Percentiles rank a stretch among this genome's conserved stretches.
These are phyloP conservation scores for Tetheella fluctuosa DNA, from an alignment of 2,888 invertebrate genomes.

Conservation along the genomic window DNA sequence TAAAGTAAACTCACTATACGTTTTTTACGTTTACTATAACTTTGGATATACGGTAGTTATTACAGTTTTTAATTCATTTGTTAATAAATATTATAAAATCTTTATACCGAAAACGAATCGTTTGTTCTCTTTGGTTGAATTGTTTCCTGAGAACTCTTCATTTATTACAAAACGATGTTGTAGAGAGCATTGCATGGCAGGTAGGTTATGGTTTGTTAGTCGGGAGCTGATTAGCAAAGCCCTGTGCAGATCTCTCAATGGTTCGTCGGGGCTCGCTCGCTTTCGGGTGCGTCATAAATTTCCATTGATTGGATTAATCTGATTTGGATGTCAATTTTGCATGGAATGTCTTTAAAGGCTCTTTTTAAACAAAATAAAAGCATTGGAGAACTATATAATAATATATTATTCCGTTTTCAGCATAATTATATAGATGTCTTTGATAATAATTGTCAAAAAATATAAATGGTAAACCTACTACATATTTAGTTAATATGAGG, in stretches of 20 bases:
- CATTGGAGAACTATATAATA: constrained; percentile 47
- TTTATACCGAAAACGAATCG: background rate
- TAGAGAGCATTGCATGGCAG: constrained; percentile 39
- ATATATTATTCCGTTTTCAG: constrained; percentile 32
- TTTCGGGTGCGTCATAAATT: constrained; percentile 83
- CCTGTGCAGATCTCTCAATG: constrained; percentile 70
- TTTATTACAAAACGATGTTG: constrained; percentile 43
- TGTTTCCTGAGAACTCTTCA: constrained; percentile 29
- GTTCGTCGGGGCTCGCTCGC: constrained; percentile 58
- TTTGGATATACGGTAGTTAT: constrained; percentile 3
- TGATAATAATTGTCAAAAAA: too few relatives aligned
- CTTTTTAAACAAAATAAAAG: constrained; percentile 76
- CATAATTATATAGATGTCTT: too few relatives aligned
- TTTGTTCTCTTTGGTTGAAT: background rate
- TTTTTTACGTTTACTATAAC: background rate
- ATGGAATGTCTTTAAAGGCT: constrained; percentile 68
- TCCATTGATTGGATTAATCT: constrained; percentile 84
- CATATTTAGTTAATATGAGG: too few relatives aligned
- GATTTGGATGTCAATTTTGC: constrained; percentile 83
- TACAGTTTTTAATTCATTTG: background rate
- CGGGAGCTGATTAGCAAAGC: constrained; percentile 73
- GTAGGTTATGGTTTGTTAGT: constrained; percentile 56
- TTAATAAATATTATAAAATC: background rate
- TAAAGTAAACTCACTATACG: constrained; percentile 9
- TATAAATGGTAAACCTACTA: too few relatives aligned